Percentiles rank a stretch among this genome's conserved stretches.
phyloP scores from a whole-genome alignment of 2,888 invertebrate genomes.

The Callosobruchus maculatus region DNA sequence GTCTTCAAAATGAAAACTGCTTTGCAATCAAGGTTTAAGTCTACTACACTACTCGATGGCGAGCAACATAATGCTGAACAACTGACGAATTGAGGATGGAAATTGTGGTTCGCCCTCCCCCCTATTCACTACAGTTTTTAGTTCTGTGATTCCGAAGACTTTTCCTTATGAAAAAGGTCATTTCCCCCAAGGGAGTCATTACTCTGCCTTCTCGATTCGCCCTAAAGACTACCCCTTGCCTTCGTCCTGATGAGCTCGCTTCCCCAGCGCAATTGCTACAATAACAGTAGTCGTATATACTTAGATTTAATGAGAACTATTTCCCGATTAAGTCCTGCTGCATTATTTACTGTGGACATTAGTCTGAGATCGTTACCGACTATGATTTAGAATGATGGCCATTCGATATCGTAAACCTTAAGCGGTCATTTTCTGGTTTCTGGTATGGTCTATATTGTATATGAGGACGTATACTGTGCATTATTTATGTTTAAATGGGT shows the following conservation, averaged over 20 bases:
- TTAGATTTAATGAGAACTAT: slow-evolving; percentile 37
- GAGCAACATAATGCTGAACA: too few species aligned
- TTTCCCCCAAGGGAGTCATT: neutral
- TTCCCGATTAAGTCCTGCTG: slow-evolving; percentile 31
- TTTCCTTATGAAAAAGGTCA: too few species aligned
- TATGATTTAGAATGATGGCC: neutral
- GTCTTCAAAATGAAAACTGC: too few species aligned
- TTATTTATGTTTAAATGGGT: neutral
- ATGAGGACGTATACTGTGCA: neutral
- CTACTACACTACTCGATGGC: too few species aligned
- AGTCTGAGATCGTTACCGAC: slow-evolving; percentile 17
- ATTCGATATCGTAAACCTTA: neutral
- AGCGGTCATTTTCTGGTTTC: neutral
- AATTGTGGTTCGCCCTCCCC: too few species aligned
- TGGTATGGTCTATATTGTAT: neutral
- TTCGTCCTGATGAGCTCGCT: neutral
- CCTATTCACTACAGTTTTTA: too few species aligned
- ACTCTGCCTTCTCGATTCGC: neutral
- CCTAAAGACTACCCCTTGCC: neutral
- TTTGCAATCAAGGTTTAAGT: too few species aligned
- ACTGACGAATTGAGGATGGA: too few species aligned
- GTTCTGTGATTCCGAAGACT: too few species aligned
- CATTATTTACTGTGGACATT: slow-evolving; percentile 35
- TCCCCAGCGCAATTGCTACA: neutral
- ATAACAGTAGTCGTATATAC: slow-evolving; percentile 21